Evolutionary conservation across 2,888 invertebrate species (phyloP).

Genomic region (Tenodera sinensis): DNA sequence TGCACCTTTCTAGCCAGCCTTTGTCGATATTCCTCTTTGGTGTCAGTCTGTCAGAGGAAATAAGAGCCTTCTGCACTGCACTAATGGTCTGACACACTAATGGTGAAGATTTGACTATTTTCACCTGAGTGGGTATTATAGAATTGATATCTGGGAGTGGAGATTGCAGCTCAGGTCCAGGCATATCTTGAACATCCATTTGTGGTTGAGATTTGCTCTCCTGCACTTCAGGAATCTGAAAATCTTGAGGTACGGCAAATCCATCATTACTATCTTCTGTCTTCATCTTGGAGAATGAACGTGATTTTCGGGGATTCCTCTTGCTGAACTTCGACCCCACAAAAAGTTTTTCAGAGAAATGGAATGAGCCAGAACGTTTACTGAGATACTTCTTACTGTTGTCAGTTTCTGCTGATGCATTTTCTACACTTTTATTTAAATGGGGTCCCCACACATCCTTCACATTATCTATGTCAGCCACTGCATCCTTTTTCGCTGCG

Average conservation of each 20-base stretch:
- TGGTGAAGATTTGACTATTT: neutral
- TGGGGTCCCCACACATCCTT: slow-evolving; percentile 48
- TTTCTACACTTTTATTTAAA: slow-evolving; percentile 43
- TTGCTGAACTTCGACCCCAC: slow-evolving; percentile 63
- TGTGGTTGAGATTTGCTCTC: neutral
- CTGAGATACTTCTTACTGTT: slow-evolving; percentile 5
- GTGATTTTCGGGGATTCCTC: slow-evolving; percentile 72
- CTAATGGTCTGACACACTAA: slow-evolving; percentile 3
- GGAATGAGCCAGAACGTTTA: slow-evolving; percentile 46
- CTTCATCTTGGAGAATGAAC: slow-evolving; percentile 15
- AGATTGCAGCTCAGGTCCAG: neutral
- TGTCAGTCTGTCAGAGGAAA: neutral
- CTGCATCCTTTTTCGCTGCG: slow-evolving; percentile 15
- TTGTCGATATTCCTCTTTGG: slow-evolving; percentile 47
- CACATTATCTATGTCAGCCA: slow-evolving; percentile 21
- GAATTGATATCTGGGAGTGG: neutral
- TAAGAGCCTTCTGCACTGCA: slow-evolving; percentile 24
- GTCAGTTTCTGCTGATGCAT: slow-evolving; percentile 34
- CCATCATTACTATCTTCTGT: neutral
- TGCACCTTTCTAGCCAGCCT: slow-evolving; percentile 57
- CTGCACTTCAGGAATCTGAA: neutral
- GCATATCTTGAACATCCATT: too few species aligned
- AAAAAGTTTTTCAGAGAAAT: slow-evolving; percentile 65
- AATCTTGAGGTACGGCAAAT: neutral
- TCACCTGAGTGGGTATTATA: neutral